Base-by-base conservation (phyloP, 1,140 invertebrate genomes). In the Bombus breviceps region DNA sequence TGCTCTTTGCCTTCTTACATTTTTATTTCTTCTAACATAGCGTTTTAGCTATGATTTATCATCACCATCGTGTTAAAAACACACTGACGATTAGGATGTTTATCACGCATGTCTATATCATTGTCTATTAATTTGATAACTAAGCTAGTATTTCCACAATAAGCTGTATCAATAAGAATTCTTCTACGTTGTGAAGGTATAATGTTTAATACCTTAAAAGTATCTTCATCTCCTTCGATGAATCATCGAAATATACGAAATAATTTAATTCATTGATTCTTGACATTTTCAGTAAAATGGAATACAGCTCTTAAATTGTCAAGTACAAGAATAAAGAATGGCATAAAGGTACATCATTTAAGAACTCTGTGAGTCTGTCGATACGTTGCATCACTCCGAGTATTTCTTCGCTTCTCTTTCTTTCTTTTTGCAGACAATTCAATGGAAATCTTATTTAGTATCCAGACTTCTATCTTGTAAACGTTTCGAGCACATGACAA, bases 401-500 rank as follows among this genome's bases (percentile, higher is more conserved):
- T 62, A 78, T 69, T 85, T 59, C n/a, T 75, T 37, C 47, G 2
- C 28, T 81, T 18, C 39, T 47, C 22, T 73, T 62, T 43, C 13
- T 41, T 34, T 39, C 62, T 34, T 32, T 69, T 28, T 41, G 32
- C 39, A 32, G 59, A 71, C 32, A 34, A 41, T 76, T 73, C 43
- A 75, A 91, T 88, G 86, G 75, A 89, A 91, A 91, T 83, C 83
- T 83, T 83, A 91, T 91, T 88, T 85, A 88, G 87, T 88, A 88
- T 81, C 80, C 81, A 89, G 62, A 91, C 87, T 87, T 85, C 62
- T 72, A 88, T 85, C 72, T 74, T 88, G 85, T 83, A 86, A 89
- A 93, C 89, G 83, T 88, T 68, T 89, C 85, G 89, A 91, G 85
- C 86, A 89, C 82, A 90, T 88, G 90, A 86, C 86, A 90, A 89